Evolutionary conservation across 2,113 vertebrate genomes (phyloP).

Genomic region (Leptodactylus fuscus): DNA sequence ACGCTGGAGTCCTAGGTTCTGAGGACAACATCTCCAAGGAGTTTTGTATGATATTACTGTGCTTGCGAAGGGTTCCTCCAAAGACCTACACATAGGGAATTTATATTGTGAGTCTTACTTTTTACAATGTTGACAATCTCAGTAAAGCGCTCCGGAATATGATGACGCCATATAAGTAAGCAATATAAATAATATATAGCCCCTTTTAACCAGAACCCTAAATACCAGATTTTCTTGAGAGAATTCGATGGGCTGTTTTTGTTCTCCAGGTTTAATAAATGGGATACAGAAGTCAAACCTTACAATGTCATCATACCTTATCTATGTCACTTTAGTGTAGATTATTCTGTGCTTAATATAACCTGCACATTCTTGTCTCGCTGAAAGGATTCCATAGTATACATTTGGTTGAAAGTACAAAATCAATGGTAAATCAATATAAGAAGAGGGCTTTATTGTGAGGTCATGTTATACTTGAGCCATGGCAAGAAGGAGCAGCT

Average conservation of each 20-base stretch:
- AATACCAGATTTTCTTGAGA: background rate
- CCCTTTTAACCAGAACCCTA: background rate
- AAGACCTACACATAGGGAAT: no score
- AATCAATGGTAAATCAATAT: constrained; percentile 37
- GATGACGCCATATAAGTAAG: no score
- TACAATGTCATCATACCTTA: background rate
- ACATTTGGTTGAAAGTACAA: constrained; percentile 17
- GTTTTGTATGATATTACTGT: no score
- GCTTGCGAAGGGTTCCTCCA: no score
- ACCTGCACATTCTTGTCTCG: background rate
- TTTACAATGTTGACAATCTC: no score
- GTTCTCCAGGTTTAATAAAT: background rate
- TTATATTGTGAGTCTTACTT: no score
- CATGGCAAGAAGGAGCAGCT: constrained; percentile 12
- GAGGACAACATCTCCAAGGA: no score
- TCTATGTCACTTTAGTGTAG: constrained; percentile 16
- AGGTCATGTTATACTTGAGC: constrained; percentile 27
- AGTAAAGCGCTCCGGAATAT: no score
- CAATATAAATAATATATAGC: no score
- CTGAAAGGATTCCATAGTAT: background rate
- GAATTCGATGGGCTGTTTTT: no score
- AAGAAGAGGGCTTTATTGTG: constrained; percentile 18
- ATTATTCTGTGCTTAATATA: background rate
- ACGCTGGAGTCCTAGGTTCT: no score
- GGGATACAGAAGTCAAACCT: background rate